Percentiles rank a stretch among this genome's conserved stretches.
phyloP scores from a whole-genome alignment of 1,140 invertebrate genomes.

The Pinna nobilis region DNA sequence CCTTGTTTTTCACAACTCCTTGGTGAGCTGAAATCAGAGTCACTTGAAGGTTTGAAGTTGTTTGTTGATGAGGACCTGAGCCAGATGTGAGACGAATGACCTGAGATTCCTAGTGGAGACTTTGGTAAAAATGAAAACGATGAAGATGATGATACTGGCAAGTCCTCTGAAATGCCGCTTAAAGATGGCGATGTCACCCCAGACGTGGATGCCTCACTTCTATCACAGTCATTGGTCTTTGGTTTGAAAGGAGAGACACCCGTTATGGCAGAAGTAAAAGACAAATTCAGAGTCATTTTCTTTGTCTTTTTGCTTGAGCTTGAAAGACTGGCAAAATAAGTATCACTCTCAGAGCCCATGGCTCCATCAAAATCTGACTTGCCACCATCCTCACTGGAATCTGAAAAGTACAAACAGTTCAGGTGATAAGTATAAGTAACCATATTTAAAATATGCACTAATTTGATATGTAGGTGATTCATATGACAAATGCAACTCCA shows the following conservation, averaged over 20 bases:
- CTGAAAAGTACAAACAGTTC: too few relatives aligned
- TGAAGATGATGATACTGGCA: conserved; percentile 19
- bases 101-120: conserved; percentile 34
- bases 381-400: conserved; percentile 40
- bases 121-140: conserved; percentile 16
- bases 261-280: conserved; percentile 35
- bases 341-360: conserved; percentile 40
- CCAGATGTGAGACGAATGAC: conserved; percentile 43
- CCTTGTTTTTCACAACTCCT: conserved; percentile 34
- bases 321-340: conserved; percentile 31
- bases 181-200: conserved; percentile 43
- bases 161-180: conserved; percentile 20
- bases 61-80: conserved; percentile 7
- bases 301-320: conserved; percentile 26
- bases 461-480: too few relatives aligned
- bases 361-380: conserved; percentile 46
- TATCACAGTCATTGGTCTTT: conserved; percentile 29
- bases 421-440: too few relatives aligned
- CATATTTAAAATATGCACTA: too few relatives aligned
- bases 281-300: conserved; percentile 41
- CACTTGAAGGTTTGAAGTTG: conserved; percentile 39
- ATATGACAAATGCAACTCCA: too few relatives aligned
- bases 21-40: conserved; percentile 37
- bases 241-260: conserved; percentile 36
- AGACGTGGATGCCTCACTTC: conserved; percentile 40